Percentiles rank a stretch among this genome's conserved stretches.
phyloP scores from a whole-genome alignment of 1,140 invertebrate genomes.

The Saxidomus purpurata region DNA sequence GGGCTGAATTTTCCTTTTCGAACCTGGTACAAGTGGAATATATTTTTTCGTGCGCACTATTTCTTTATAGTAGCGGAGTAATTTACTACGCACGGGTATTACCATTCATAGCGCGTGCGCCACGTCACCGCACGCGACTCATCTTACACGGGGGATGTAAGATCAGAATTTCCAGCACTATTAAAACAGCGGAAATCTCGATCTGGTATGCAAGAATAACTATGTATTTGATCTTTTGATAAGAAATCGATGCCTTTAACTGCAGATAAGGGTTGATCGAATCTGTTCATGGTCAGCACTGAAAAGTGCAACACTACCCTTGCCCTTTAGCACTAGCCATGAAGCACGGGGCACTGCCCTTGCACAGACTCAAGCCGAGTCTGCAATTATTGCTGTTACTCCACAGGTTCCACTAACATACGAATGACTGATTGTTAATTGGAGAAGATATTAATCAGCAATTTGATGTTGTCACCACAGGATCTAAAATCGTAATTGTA shows the following conservation, averaged over 20 bases:
- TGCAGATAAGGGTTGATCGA: conserved; percentile 28
- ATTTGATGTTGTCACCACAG: conserved; percentile 38
- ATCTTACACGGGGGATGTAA: neutral
- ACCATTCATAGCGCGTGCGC: conserved; percentile 12
- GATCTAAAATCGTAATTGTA: conserved; percentile 33
- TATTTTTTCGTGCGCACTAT: neutral
- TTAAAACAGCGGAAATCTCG: conserved; percentile 6
- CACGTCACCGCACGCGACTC: neutral
- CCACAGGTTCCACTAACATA: conserved; percentile 34
- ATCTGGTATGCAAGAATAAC: conserved; percentile 13
- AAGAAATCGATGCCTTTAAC: conserved; percentile 23
- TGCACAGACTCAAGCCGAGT: conserved; percentile 25
- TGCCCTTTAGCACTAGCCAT: neutral
- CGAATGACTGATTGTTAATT: conserved; percentile 40
- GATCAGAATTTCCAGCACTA: conserved; percentile 5
- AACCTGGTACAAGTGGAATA: too few species aligned
- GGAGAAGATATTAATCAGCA: neutral
- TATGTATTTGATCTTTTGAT: conserved; percentile 24
- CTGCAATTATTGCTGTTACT: conserved; percentile 9
- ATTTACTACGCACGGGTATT: conserved; percentile 16
- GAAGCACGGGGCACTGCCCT: conserved; percentile 20
- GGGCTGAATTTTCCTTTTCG: neutral
- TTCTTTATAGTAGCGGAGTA: conserved; percentile 25
- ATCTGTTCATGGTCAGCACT: conserved; percentile 28
- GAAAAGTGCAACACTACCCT: conserved; percentile 28